Conservation (phyloP, 1,140 invertebrate genomes). For the Meloidogyne chitwoodi region DNA sequence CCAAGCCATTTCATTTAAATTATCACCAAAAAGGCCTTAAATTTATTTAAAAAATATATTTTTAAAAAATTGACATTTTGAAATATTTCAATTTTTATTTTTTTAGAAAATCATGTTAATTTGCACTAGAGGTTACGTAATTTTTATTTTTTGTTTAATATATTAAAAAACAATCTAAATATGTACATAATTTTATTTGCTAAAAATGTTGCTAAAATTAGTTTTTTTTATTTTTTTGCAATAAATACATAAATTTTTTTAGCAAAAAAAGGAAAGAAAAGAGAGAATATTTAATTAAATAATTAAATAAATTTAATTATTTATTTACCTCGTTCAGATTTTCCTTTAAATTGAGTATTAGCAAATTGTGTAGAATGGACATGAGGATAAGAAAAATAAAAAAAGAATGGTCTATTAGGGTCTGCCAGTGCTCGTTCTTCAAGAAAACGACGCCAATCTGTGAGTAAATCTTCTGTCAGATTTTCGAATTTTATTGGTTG, state of each 20-base stretch:
- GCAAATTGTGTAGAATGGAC: conserved; percentile 58
- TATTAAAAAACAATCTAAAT: no score
- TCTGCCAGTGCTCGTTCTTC: conserved; percentile 7
- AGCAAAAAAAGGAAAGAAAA: neutral
- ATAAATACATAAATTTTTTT: no score
- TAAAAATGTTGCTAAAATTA: no score
- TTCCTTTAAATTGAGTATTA: conserved; percentile 41
- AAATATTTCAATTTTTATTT: no score
- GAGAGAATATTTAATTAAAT: no score
- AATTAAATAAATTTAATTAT: no score
- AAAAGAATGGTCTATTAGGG: conserved; percentile 53
- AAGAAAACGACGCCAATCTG: conserved; percentile 59
- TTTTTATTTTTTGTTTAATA: neutral
- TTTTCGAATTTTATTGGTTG: conserved; percentile 57
- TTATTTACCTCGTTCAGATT: conserved; percentile 41
- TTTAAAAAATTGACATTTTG: no score
- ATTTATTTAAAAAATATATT: neutral
- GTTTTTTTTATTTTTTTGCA: neutral
- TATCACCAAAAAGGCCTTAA: conserved; percentile 34
- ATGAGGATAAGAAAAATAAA: conserved; percentile 60
- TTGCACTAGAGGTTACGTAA: no score
- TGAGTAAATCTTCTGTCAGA: conserved; percentile 52
- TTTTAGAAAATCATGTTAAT: no score
- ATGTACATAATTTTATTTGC: no score
- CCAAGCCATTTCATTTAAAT: conserved; percentile 59